phyloP scores from a whole-genome alignment of 2,113 vertebrate species.

The Salvelinus alpinus region DNA sequence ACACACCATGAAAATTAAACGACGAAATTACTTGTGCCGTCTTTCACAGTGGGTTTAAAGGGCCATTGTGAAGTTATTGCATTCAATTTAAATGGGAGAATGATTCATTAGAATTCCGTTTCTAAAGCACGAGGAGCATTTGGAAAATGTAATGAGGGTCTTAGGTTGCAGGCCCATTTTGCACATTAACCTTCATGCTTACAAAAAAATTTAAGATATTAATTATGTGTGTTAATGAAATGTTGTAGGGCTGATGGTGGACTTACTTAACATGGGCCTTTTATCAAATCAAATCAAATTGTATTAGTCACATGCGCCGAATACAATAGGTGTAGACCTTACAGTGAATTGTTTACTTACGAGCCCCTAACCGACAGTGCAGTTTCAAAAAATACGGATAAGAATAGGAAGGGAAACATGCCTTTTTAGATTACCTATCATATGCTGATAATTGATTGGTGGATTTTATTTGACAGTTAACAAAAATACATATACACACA shows the following conservation, averaged over 20 bases:
- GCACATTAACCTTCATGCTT: conserved; percentile 20
- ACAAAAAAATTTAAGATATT: conserved; percentile 18
- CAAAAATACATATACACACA: too few species aligned
- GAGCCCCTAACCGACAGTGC: too few species aligned
- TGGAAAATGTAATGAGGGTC: conserved; percentile 15
- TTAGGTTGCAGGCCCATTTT: conserved; percentile 5
- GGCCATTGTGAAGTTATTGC: conserved; percentile 45
- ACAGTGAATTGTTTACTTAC: too few species aligned
- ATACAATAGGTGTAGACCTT: too few species aligned
- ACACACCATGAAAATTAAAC: conserved; percentile 40
- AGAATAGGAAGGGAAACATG: background rate
- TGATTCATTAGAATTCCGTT: conserved; percentile 54
- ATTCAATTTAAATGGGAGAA: conserved; percentile 27
- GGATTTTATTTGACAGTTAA: too few species aligned
- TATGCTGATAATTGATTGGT: conserved; percentile 15
- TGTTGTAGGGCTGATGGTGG: conserved; percentile 12
- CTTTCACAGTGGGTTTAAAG: conserved; percentile 41
- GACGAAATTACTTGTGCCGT: conserved; percentile 34
- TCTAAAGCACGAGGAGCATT: conserved; percentile 23
- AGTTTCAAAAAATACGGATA: too few species aligned
- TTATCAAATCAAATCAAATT: background rate
- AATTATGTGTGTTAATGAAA: conserved; percentile 39
- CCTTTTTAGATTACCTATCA: conserved; percentile 19
- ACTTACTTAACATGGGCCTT: conserved; percentile 31
- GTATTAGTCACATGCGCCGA: too few species aligned